Evolutionary conservation across 1,140 invertebrate species (phyloP), one percentile per base, ranked within the genome.

Genomic region (Oedothorax gibbosus): DNA sequence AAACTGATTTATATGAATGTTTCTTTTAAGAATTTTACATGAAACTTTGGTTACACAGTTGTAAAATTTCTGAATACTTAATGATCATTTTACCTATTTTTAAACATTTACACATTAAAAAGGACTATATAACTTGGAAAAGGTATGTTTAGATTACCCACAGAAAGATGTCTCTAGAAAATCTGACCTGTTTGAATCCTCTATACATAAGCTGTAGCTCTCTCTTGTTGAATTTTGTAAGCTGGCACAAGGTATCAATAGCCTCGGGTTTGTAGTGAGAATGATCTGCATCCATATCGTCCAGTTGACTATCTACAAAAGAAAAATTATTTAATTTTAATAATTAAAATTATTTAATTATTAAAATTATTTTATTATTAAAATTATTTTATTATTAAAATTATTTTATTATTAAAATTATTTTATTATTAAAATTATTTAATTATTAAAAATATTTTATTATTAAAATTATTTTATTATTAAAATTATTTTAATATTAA

Each of bases 231-330:
- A 92, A 92, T 87, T 91, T 92, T n/a, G 91, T 92, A 78, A 90
- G 89, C 85, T 89, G 88, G 85, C 90, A 91, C 53, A 92, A 88
- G 62, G 90, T 90, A 84, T 92, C 91, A 56, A 93, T 88, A 51
- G 91, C 91, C 81, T 90, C 89, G 7, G 92, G 97, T 86, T 94
- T 92, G 90, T 96, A 95, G 0, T 95, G 92, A 50, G 92, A 94
- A 57, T 94, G 92, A 87, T 93, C 93, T 87, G 93, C 94, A 89
- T 96, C 96, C 87, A 93, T 91, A 88, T 97, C 95, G 89, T 96
- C 95, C 88, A 96, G 92, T 89, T 97, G 95, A 21, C 95, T 95
- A 92, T 86, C 86, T 86, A 68, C 21, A 50, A 54, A 35, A 76
- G 68, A 49, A 78, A 71, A 71, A 51, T 60, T 7, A 66, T 60